These are phyloP conservation scores for Myripristis jacobus DNA, from an alignment of 2,797 vertebrate species.

Conservation along the genomic window DNA sequence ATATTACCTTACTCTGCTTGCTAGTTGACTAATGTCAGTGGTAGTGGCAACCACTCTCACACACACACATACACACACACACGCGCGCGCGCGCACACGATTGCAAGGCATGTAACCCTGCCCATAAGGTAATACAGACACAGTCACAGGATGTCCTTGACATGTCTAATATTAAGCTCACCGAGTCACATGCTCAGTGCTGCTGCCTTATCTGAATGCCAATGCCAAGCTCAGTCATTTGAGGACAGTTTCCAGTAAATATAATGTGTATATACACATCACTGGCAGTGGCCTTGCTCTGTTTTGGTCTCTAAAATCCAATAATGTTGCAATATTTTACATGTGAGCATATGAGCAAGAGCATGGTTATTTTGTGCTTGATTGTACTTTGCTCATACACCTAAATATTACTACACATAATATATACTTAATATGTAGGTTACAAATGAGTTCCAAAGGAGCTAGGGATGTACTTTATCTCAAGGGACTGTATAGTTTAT, in stretches of 20 bases:
- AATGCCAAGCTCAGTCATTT: slow-evolving; percentile 50
- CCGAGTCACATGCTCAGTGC: slow-evolving; percentile 52
- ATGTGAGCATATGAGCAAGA: too few species aligned
- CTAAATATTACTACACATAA: too few species aligned
- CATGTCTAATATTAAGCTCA: slow-evolving; percentile 52
- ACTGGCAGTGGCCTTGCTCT: slow-evolving; percentile 5
- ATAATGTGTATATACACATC: slow-evolving; percentile 20
- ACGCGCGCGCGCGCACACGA: not conserved
- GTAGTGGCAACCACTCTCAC: not conserved
- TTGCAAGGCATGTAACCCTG: slow-evolving; percentile 27
- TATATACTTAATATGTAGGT: not conserved
- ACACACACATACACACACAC: not conserved
- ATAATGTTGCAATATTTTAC: not conserved
- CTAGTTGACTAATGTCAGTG: not conserved
- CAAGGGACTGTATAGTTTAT: not conserved
- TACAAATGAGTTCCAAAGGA: not conserved
- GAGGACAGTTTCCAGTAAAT: slow-evolving; percentile 36
- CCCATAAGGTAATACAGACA: slow-evolving; percentile 29
- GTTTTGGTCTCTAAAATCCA: slow-evolving; percentile 6
- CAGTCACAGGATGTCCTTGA: slow-evolving; percentile 57
- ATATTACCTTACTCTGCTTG: not conserved
- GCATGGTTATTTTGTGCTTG: not conserved
- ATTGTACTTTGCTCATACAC: not conserved
- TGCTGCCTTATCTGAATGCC: slow-evolving; percentile 30
- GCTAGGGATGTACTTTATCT: not conserved